These are phyloP conservation scores for Calidris pygmaea DNA, from an alignment of 2,113 vertebrate species.

Conservation along the genomic window DNA sequence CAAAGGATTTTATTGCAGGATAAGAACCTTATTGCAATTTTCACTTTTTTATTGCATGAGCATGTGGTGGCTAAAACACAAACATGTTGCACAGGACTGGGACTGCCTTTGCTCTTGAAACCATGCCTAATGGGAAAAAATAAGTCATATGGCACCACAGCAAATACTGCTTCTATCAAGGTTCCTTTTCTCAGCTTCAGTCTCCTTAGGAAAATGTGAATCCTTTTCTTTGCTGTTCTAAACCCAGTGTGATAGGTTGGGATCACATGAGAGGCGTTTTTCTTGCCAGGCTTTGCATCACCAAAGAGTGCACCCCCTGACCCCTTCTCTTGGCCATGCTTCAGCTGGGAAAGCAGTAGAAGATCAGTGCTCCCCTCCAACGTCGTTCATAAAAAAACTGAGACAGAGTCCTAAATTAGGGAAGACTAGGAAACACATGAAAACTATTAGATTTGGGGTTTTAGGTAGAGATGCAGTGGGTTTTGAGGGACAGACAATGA, in stretches of 20 bases:
- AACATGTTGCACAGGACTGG: neutral
- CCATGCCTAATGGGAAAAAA: neutral
- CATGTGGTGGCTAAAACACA: neutral
- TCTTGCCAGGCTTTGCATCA: neutral
- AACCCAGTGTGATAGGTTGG: neutral
- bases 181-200: neutral
- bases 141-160: neutral
- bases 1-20: constrained; percentile 14
- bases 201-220: neutral
- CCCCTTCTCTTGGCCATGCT: neutral
- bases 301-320: neutral
- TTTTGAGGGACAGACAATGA: neutral
- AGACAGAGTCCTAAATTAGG: neutral
- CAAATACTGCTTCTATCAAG: neutral
- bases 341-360: neutral
- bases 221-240: neutral
- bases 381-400: neutral
- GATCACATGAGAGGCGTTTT: neutral
- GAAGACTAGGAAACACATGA: neutral
- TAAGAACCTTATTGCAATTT: constrained; percentile 20
- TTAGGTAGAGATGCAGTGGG: neutral
- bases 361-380: neutral
- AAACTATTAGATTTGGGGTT: neutral
- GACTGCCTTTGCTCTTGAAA: neutral
- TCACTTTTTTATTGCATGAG: neutral